Base-by-base conservation (phyloP, 2,888 invertebrate species). In the Oscheius sp. region DNA sequence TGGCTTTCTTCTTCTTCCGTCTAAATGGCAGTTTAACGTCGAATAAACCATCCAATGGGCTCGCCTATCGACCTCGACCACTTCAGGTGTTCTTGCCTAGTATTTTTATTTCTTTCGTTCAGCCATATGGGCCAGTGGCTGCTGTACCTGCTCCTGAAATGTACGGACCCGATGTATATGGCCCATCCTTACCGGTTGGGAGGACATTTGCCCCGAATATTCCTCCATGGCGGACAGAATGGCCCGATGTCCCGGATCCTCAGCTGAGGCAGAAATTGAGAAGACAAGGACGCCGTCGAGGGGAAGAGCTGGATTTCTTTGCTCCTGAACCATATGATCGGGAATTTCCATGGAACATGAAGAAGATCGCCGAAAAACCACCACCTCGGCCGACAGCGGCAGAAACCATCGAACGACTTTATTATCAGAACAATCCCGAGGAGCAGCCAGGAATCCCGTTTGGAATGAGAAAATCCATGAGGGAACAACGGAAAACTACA, bases 1-100 rank as follows among this genome's bases (percentile, higher is more conserved):
- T 87, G 3, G 23, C 84, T 27, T 81, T 87, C 43, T 87, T 83
- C 75, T 86, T 81, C 77, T 80, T 82, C 25, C 83, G 87, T 9
- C 73, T 87, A 35, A 73, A 78, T 27, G 87, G 87, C 0, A 73
- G 75, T 18, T 71, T 87, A 2, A 74, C 76, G 1, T 86, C 86
- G 6, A 79, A 77, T 16, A 80, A 78, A 29, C 86, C 86, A 1
- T 43, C 69, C 12, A 12, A 18, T 3, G 13, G 52, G 1, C 66
- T 52, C 2, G 66, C 29, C 0, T 66, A 49, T 27, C 7, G 61
- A 23, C 43, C 0, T 18, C 61, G 18, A n/a, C 61, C 61, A n/a
- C 21, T 18, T 0, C 58, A 25, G 61, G 43, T 43, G 12, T 23
- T n/a, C 5, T 2, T 7, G 5, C 23, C 43, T n/a, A 7, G 2